A percentile compares a stretch with the other conserved stretches of the same genome.
Evolutionary conservation across 1,140 invertebrate species (phyloP).

Genomic region (Leptestheria dahalacensis): DNA sequence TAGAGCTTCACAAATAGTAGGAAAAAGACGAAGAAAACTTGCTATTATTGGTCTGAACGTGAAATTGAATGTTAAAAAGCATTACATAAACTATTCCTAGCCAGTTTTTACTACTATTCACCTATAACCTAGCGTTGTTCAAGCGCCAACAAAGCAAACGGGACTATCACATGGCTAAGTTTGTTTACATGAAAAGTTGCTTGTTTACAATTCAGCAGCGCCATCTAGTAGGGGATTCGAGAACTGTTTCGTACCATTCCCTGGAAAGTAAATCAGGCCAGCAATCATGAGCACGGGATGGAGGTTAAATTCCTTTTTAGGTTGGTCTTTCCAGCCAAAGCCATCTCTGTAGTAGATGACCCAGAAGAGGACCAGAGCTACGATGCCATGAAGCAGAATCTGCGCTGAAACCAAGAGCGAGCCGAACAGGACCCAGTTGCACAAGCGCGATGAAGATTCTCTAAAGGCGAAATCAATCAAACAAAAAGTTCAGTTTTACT

Average conservation of each 20-base stretch:
- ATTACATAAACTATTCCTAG: background rate
- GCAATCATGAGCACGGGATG: conserved; percentile 70
- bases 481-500: too few species aligned
- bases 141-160: too few species aligned
- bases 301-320: conserved; percentile 57
- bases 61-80: background rate
- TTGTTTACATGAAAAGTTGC: too few species aligned
- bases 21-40: background rate
- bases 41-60: background rate
- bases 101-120: too few species aligned
- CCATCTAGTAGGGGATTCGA: background rate
- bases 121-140: too few species aligned
- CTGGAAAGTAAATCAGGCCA: conserved; percentile 67
- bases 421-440: conserved; percentile 53
- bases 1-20: conserved; percentile 40
- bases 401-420: conserved; percentile 52
- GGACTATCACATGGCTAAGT: too few species aligned
- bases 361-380: conserved; percentile 62
- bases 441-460: background rate
- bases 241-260: conserved; percentile 44
- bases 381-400: conserved; percentile 51
- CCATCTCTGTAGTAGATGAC: conserved; percentile 56
- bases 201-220: background rate
- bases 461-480: too few species aligned
- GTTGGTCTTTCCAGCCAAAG: conserved; percentile 56